Evolutionary conservation across 2,113 vertebrate genomes (phyloP).

Genomic region (Poeciliopsis prolifica): DNA sequence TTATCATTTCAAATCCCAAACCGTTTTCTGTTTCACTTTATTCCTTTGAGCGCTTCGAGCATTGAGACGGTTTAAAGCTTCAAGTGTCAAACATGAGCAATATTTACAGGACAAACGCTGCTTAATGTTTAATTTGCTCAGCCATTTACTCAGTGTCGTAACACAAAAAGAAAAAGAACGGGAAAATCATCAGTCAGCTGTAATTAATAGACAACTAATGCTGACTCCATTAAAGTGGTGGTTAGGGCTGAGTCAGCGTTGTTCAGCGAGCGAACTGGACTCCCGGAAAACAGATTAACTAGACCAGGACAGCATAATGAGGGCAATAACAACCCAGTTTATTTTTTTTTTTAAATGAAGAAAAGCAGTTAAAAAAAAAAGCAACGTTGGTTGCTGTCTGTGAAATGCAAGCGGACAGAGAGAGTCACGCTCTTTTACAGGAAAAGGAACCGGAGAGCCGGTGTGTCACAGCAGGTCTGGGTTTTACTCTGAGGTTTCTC

Average conservation of each 20-base stretch:
- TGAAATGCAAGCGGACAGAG: conserved; percentile 27
- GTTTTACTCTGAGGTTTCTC: conserved; percentile 49
- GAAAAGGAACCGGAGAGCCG: conserved; percentile 47
- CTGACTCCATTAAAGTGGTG: conserved; percentile 62
- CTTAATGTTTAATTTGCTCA: conserved; percentile 27
- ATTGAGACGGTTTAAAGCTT: too few species aligned
- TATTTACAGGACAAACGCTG: conserved; percentile 3
- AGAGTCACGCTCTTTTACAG: conserved; percentile 32
- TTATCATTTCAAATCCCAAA: not conserved
- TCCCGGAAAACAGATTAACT: conserved; percentile 60
- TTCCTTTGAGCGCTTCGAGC: too few species aligned
- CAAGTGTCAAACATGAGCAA: not conserved
- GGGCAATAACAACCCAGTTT: conserved; percentile 53
- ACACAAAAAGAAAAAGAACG: conserved; percentile 40
- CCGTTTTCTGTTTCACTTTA: too few species aligned
- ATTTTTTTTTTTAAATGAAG: conserved; percentile 5
- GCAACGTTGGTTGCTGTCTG: conserved; percentile 35
- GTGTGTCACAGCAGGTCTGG: conserved; percentile 42
- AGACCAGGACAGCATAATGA: conserved; percentile 41
- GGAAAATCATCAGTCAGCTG: conserved; percentile 55
- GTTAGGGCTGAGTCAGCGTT: conserved; percentile 56
- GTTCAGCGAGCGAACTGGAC: conserved; percentile 14
- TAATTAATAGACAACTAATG: conserved; percentile 63
- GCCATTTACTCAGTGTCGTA: conserved; percentile 25
- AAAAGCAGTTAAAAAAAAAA: not conserved